Conservation (phyloP, 1,140 invertebrate species). For the Papilio polytes region DNA sequence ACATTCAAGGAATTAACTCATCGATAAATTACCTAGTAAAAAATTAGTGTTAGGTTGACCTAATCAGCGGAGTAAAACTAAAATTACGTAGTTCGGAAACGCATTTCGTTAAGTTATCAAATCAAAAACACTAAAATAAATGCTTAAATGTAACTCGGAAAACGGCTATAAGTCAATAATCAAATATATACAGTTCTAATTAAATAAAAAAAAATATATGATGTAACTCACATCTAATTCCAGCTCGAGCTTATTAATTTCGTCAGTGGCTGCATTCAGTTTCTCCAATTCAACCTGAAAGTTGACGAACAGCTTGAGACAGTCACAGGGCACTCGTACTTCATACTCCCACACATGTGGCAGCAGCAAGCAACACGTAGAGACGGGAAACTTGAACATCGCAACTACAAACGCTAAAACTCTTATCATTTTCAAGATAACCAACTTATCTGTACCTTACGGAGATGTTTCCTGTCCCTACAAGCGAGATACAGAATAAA, state of each 20-base stretch:
- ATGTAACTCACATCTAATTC: conserved; percentile 94
- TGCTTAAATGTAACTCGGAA: no score
- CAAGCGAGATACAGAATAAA: conserved; percentile 57
- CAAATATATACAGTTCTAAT: background rate
- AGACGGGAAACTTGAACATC: conserved; percentile 80
- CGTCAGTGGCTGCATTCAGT: conserved; percentile 96
- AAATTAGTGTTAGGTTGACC: no score
- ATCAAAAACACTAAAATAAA: no score
- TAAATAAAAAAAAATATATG: conserved; percentile 7
- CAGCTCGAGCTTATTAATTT: conserved; percentile 97
- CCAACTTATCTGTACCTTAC: conserved; percentile 65
- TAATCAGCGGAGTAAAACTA: no score
- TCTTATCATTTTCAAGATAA: conserved; percentile 55
- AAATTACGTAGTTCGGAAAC: no score
- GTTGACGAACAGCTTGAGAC: conserved; percentile 70
- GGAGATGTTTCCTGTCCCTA: conserved; percentile 80
- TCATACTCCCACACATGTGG: conserved; percentile 65
- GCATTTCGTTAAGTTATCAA: no score
- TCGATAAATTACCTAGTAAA: no score
- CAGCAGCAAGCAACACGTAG: conserved; percentile 78
- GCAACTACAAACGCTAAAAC: conserved; percentile 45
- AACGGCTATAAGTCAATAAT: background rate
- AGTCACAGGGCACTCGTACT: conserved; percentile 69
- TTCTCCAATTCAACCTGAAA: conserved; percentile 96
- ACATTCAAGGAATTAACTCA: no score